Evolutionary conservation across 1,140 invertebrate genomes (phyloP).

Genomic region (Campodea augens): DNA sequence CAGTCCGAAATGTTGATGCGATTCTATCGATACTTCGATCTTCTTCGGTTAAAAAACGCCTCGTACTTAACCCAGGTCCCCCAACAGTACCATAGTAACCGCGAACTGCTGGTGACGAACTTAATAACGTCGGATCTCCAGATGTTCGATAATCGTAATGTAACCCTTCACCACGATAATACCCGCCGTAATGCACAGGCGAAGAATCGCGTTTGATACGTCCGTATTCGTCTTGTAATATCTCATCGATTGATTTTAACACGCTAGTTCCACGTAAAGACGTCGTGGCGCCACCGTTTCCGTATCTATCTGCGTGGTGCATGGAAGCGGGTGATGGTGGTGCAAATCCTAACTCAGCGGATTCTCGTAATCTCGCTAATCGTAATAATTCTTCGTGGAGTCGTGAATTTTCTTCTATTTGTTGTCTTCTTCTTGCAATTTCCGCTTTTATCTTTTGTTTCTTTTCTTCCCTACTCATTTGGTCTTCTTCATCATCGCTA

Average conservation of each 20-base stretch:
- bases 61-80: conserved; percentile 10
- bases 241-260: conserved; percentile 31
- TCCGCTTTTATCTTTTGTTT: conserved; percentile 40
- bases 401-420: conserved; percentile 38
- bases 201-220: conserved; percentile 6
- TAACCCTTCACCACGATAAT: conserved; percentile 7
- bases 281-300: conserved; percentile 6
- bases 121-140: background rate
- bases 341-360: conserved; percentile 21
- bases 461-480: conserved; percentile 33
- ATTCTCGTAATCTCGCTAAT: conserved; percentile 27
- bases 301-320: background rate
- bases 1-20: conserved; percentile 30
- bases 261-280: conserved; percentile 19
- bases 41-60: conserved; percentile 22
- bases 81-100: conserved; percentile 12
- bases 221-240: conserved; percentile 23
- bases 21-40: conserved; percentile 31
- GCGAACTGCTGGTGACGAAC: conserved; percentile 5
- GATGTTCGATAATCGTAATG: conserved; percentile 11
- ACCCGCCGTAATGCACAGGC: conserved; percentile 7
- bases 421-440: conserved; percentile 36
- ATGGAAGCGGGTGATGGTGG: conserved; percentile 2
- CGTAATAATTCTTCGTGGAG: conserved; percentile 35
- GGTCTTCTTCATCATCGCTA: conserved; percentile 29